Evolutionary conservation across 2,888 invertebrate species (phyloP), one percentile per base, ranked within the genome.

Genomic region (Drosophila suboccidentalis): DNA sequence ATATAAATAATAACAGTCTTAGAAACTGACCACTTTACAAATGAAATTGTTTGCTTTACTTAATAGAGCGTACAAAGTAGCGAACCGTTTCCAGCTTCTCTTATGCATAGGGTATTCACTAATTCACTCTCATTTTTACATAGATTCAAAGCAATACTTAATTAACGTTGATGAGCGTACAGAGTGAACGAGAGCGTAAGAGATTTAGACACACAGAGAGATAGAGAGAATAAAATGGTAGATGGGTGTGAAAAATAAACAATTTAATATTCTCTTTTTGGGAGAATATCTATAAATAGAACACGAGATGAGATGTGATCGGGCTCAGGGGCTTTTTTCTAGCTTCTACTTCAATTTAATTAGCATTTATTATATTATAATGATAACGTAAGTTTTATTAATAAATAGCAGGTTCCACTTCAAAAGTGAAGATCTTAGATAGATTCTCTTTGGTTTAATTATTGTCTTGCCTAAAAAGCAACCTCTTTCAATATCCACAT

Each of bases 91-190:
- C 6, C 26, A 22, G 13, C 22, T 22, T 11, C 19, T 22, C 46
- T 29, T 46, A 2, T 8, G 17, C 4, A 6, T 17, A 13, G 5
- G 32, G n/a, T 6, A 11, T 5, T 3, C 4, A n/a, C n/a, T n/a
- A 9, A 22, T 29, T 19, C 3, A 11, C 41, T 17, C 29, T 29
- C 17, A 13, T 10, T n/a, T 29, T 26, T 13, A 38, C 1, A 38
- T 53, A 19, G 13, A 49, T 26, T 58, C 10, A 36, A 61, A 34
- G 11, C 53, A 49, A 22, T 36, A 13, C 19, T 19, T 22, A 50
- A 36, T 50, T 50, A 9, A 19, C 19, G 17, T 34, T 32, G 2
- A 6, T 5, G 34, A 32, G 32, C 34, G 41, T 8, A n/a, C 8
- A 17, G 4, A n/a, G 13, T 17, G 36, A 19, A 17, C 15, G 1